These are phyloP conservation scores for Amiota communis DNA, from an alignment of 2,888 invertebrate species.

Conservation along the genomic window DNA sequence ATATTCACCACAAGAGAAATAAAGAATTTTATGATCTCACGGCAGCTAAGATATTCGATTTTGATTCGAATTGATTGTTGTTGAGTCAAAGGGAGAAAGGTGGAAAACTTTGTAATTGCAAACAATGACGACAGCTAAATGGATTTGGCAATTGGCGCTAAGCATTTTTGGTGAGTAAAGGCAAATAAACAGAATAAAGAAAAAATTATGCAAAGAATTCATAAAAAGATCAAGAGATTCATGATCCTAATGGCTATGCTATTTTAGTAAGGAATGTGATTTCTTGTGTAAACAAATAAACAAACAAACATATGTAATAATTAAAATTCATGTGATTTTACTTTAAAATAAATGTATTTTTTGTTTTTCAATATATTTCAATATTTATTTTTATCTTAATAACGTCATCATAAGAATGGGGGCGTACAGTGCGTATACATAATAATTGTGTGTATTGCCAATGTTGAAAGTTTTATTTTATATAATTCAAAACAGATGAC, in stretches of 20 bases:
- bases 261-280: no score
- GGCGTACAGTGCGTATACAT: slow-evolving; percentile 34
- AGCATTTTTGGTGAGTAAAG: slow-evolving; percentile 63
- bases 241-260: slow-evolving; percentile 25
- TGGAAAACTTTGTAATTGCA: slow-evolving; percentile 57
- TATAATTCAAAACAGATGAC: slow-evolving; percentile 24
- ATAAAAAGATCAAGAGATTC: slow-evolving; percentile 21
- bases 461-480: slow-evolving; percentile 34
- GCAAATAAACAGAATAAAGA: slow-evolving; percentile 8
- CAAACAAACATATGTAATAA: slow-evolving; percentile 22
- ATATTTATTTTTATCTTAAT: slow-evolving; percentile 35
- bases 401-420: slow-evolving; percentile 27
- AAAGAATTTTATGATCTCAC: slow-evolving; percentile 2
- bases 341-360: neutral
- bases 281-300: slow-evolving; percentile 42
- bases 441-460: slow-evolving; percentile 40
- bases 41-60: neutral
- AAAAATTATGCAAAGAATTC: neutral
- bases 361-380: slow-evolving; percentile 28
- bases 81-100: neutral
- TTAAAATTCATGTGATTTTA: slow-evolving; percentile 8
- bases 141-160: slow-evolving; percentile 61
- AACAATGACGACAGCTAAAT: slow-evolving; percentile 70
- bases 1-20: neutral
- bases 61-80: no score